A percentile compares a stretch with the other conserved stretches of the same genome.
Conservation (phyloP, 2,113 vertebrate genomes). For the Cygnus buccinator region DNA sequence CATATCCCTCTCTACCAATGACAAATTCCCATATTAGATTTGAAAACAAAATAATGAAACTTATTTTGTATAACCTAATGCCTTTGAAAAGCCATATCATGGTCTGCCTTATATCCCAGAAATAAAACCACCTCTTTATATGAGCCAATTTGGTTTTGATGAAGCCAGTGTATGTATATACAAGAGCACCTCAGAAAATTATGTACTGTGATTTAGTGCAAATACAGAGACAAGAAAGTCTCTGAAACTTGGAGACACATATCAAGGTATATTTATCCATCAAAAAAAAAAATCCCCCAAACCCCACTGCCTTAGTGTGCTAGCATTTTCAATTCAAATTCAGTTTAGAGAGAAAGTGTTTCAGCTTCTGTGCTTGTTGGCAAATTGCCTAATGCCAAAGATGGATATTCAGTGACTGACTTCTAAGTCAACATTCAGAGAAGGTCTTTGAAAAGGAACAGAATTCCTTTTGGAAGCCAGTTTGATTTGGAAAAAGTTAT, state of each 20-base stretch:
- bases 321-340: constrained; percentile 8
- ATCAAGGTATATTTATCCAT: neutral
- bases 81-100: neutral
- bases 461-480: neutral
- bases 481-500: constrained; percentile 24
- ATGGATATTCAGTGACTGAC: neutral
- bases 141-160: neutral
- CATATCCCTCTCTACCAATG: neutral
- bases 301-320: neutral
- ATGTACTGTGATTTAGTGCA: neutral
- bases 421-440: constrained; percentile 3
- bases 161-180: neutral
- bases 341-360: constrained; percentile 6
- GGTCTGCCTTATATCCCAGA: neutral
- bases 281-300: neutral
- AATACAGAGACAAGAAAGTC: neutral
- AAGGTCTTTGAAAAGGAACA: neutral
- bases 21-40: neutral
- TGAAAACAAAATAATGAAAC: neutral
- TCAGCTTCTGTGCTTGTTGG: neutral
- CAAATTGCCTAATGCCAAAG: neutral
- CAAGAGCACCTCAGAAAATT: neutral
- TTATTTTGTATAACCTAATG: neutral
- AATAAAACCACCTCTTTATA: neutral
- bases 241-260: neutral